Evolutionary conservation across 2,797 vertebrate species (phyloP).

Genomic region (Discoglossus pictus): DNA sequence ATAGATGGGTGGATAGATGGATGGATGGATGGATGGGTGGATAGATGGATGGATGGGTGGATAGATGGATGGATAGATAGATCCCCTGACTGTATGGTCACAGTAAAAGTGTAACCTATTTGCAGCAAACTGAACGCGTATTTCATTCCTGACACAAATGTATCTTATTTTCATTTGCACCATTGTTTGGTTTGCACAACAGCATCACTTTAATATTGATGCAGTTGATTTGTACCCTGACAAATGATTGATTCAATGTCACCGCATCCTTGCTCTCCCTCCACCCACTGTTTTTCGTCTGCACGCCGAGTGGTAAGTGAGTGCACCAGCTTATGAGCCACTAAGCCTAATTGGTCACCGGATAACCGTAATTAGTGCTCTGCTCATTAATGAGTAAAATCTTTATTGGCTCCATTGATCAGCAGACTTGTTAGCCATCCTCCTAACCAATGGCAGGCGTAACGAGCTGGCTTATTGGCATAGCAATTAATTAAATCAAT

Average conservation of each 20-base stretch:
- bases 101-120: too few relatives aligned
- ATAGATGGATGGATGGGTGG: too few relatives aligned
- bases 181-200: background rate
- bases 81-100: too few relatives aligned
- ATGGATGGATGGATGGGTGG: too few relatives aligned
- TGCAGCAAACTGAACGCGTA: too few relatives aligned
- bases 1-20: too few relatives aligned
- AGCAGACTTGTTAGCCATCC: conserved; percentile 95
- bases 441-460: conserved; percentile 98
- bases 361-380: conserved; percentile 99
- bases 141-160: too few relatives aligned
- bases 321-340: conserved; percentile 75
- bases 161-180: too few relatives aligned
- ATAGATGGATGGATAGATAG: too few relatives aligned
- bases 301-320: conserved; percentile 52
- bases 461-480: conserved; percentile 99
- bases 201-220: background rate
- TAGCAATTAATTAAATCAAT: conserved; percentile 99
- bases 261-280: background rate
- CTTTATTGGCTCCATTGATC: conserved; percentile 99
- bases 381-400: conserved; percentile 99
- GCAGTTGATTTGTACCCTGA: background rate
- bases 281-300: conserved; percentile 1
- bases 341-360: conserved; percentile 93
- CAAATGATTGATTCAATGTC: conserved; percentile 9